These are phyloP conservation scores for Pangasius krempfi DNA, from an alignment of 2,797 vertebrate genomes.

Conservation along the genomic window DNA sequence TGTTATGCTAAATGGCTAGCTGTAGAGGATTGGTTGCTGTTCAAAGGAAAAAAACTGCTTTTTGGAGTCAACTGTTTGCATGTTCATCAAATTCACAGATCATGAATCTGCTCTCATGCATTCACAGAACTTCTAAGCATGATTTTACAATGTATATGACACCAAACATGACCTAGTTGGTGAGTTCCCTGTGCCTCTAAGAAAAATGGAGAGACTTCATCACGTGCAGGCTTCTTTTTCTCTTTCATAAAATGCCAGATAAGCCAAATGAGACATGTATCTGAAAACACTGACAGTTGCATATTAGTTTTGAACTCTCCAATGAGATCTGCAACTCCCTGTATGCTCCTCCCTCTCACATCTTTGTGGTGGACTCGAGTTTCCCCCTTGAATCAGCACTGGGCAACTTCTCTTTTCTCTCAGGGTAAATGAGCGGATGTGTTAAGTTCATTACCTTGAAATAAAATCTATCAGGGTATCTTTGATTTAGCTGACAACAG, in stretches of 20 bases:
- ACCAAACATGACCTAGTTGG: no score
- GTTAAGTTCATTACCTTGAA: background rate
- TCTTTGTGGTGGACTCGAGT: background rate
- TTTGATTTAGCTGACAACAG: background rate
- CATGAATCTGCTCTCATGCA: no score
- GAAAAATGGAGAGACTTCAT: no score
- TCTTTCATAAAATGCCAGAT: background rate
- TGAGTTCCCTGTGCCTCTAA: no score
- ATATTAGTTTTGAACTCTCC: background rate
- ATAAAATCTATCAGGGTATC: background rate
- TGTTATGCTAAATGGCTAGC: no score
- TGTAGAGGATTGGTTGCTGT: no score
- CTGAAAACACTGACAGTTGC: background rate
- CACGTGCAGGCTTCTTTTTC: background rate
- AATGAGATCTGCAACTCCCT: background rate
- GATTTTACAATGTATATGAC: no score
- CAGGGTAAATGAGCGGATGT: background rate
- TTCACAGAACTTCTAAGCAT: no score
- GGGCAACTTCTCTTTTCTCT: background rate
- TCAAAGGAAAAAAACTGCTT: no score
- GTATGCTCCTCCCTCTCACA: background rate
- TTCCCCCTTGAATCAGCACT: background rate
- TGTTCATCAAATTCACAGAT: no score
- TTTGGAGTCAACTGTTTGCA: no score
- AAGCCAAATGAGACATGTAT: background rate